Evolutionary conservation across 2,888 invertebrate species (phyloP).

Genomic region (Calameuta filiformis): DNA sequence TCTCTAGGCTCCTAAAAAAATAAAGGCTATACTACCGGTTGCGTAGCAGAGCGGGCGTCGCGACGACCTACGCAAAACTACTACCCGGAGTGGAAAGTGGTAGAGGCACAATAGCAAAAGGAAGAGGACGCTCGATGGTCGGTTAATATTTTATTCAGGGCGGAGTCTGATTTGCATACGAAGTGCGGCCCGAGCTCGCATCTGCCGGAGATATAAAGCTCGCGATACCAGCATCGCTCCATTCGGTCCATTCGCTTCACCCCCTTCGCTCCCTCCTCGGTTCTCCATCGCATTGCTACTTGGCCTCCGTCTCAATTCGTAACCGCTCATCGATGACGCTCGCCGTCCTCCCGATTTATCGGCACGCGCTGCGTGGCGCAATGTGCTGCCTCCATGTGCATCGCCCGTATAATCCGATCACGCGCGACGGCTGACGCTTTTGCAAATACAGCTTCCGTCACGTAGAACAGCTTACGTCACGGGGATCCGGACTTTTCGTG

Average conservation of each 20-base stretch:
- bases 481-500: not conserved
- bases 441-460: conserved; percentile 56
- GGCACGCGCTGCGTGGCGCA: no score
- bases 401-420: conserved; percentile 51
- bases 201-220: conserved; percentile 45
- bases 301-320: no score
- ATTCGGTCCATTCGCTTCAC: no score
- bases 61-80: not conserved
- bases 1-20: not conserved
- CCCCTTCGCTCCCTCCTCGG: no score
- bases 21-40: conserved; percentile 3
- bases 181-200: conserved; percentile 45
- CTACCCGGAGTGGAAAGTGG: not conserved
- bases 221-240: conserved; percentile 32
- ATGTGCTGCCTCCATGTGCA: no score
- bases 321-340: no score
- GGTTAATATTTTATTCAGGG: conserved; percentile 60
- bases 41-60: not conserved
- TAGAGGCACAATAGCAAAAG: not conserved
- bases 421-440: conserved; percentile 51
- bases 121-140: conserved; percentile 13
- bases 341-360: no score
- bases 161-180: conserved; percentile 57
- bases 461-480: conserved; percentile 54
- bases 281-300: no score